Percentiles rank a stretch among this genome's conserved stretches.
Conservation (phyloP, 2,797 vertebrate genomes). For the Psittacula echo region DNA sequence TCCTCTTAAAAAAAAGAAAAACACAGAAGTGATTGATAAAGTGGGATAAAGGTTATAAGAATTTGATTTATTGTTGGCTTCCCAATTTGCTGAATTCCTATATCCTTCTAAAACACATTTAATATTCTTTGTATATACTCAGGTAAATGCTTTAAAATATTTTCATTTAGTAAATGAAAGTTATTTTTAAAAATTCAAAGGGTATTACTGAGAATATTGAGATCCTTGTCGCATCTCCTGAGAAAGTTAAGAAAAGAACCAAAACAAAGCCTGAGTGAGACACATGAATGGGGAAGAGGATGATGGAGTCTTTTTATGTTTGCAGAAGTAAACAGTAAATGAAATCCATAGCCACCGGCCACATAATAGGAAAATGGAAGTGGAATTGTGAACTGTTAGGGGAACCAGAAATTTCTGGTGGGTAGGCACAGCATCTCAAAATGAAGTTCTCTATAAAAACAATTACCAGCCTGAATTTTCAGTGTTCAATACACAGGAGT, state of each 20-base stretch:
- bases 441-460: conserved; percentile 41
- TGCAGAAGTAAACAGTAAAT: conserved; percentile 4
- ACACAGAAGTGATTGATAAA: not conserved
- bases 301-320: not conserved
- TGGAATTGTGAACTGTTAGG: conserved; percentile 19
- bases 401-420: conserved; percentile 49
- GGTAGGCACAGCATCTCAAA: conserved; percentile 36
- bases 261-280: not conserved
- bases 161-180: not conserved
- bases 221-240: not conserved
- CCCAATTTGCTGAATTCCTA: not conserved
- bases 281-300: not conserved
- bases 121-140: not conserved
- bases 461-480: conserved; percentile 53
- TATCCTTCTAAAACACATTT: not conserved
- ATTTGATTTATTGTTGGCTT: not conserved
- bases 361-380: not conserved
- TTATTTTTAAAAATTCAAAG: not conserved
- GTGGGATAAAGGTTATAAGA: not conserved
- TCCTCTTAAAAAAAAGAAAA: not conserved
- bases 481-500: conserved; percentile 47
- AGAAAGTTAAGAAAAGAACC: not conserved
- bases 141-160: not conserved
- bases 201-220: not conserved
- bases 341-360: not conserved